Percentiles rank a stretch among this genome's conserved stretches.
These are phyloP conservation scores for Pachyrhynchus sulphureomaculatus DNA, from an alignment of 1,140 invertebrate species.

Conservation along the genomic window DNA sequence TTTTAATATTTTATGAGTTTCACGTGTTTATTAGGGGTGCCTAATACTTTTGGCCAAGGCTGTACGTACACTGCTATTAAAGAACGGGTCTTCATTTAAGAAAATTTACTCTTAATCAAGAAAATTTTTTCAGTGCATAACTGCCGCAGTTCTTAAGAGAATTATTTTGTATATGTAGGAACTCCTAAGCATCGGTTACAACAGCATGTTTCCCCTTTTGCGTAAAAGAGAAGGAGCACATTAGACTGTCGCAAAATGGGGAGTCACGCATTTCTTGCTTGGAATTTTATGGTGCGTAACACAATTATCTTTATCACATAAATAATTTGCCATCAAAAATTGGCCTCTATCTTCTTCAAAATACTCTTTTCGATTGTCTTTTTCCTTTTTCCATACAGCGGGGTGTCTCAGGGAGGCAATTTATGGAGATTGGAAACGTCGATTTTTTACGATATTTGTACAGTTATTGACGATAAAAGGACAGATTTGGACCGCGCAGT, in stretches of 20 bases:
- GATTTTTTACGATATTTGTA: conserved; percentile 4
- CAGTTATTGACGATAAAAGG: neutral
- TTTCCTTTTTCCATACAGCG: conserved; percentile 4
- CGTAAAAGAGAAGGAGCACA: conserved; percentile 12
- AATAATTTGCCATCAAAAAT: conserved; percentile 27
- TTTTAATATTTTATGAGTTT: too few species aligned
- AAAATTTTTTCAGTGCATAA: too few species aligned
- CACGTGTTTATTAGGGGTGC: too few species aligned
- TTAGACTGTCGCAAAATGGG: conserved; percentile 22
- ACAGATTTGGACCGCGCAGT: neutral
- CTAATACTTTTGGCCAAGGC: too few species aligned
- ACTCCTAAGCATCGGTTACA: too few species aligned
- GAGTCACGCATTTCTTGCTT: conserved; percentile 21
- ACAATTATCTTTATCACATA: conserved; percentile 27
- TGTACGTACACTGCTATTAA: too few species aligned
- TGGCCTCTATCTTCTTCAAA: conserved; percentile 16
- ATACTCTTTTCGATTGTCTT: conserved; percentile 20
- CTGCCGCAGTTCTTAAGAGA: too few species aligned
- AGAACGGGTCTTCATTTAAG: too few species aligned
- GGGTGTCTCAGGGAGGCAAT: neutral
- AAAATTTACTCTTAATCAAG: too few species aligned
- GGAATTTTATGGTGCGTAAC: conserved; percentile 25
- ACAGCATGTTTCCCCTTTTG: conserved; percentile 6
- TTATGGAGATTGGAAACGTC: conserved; percentile 16
- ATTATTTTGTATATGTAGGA: too few species aligned